Conservation (phyloP, 2,113 vertebrate species). For the Entomyzon cyanotis region DNA sequence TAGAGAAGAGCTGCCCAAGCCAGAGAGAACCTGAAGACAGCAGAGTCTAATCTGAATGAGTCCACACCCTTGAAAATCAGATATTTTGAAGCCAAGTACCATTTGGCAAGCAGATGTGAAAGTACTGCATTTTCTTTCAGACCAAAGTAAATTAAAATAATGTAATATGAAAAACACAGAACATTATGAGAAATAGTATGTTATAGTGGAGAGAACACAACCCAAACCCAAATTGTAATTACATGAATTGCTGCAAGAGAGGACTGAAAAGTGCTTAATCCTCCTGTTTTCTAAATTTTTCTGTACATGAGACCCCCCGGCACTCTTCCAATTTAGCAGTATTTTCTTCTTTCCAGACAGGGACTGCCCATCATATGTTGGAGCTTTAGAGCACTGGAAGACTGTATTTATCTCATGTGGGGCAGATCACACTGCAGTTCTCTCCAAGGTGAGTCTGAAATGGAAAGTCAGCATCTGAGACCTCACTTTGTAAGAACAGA, state of each 20-base stretch:
- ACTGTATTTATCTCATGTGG: conserved; percentile 71
- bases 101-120: not conserved
- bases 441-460: conserved; percentile 70
- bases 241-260: not conserved
- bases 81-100: not conserved
- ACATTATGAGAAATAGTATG: not conserved
- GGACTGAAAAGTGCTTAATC: not conserved
- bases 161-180: not conserved
- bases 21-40: not conserved
- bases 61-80: not conserved
- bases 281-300: not conserved
- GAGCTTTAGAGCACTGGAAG: conserved; percentile 53
- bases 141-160: not conserved
- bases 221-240: not conserved
- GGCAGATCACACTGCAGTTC: conserved; percentile 69
- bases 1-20: not conserved
- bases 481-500: not conserved
- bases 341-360: conserved; percentile 36
- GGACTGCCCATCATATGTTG: not conserved
- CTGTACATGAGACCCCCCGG: not conserved
- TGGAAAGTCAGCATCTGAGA: not conserved
- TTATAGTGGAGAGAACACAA: not conserved
- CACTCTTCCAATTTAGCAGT: not conserved
- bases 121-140: not conserved
- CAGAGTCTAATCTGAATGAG: not conserved